Conservation (phyloP, 2,888 invertebrate species). For the Halictus ligatus region DNA sequence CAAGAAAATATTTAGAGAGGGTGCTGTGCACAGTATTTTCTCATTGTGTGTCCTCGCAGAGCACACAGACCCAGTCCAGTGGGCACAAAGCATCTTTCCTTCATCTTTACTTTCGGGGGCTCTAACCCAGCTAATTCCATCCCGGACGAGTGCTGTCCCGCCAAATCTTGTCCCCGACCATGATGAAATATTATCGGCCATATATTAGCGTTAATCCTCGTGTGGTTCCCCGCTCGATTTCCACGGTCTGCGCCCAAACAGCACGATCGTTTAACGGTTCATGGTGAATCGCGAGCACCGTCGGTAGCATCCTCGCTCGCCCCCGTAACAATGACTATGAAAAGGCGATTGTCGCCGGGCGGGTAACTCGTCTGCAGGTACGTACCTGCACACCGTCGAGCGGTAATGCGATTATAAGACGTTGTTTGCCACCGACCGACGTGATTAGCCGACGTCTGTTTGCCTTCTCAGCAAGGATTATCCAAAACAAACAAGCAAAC, state of each 20-base stretch:
- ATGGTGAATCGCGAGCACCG: background rate
- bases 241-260: background rate
- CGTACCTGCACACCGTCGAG: conserved; percentile 6
- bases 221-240: conserved; percentile 17
- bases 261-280: conserved; percentile 44
- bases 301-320: background rate
- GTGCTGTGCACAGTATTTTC: too few species aligned
- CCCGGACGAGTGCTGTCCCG: background rate
- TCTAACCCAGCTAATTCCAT: background rate
- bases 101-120: background rate
- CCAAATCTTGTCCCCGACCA: background rate
- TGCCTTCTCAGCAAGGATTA: conserved; percentile 42
- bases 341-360: background rate
- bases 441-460: conserved; percentile 54
- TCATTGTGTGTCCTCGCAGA: too few species aligned
- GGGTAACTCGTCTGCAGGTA: background rate
- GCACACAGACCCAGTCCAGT: too few species aligned
- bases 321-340: background rate
- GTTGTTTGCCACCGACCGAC: conserved; percentile 28
- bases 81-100: too few species aligned
- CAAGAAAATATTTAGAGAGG: background rate
- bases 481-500: conserved; percentile 49
- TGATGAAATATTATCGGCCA: conserved; percentile 1
- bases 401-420: conserved; percentile 52
- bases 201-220: conserved; percentile 29